Evolutionary conservation across 2,888 invertebrate genomes (phyloP).

Genomic region (Petrophora chlorosata): DNA sequence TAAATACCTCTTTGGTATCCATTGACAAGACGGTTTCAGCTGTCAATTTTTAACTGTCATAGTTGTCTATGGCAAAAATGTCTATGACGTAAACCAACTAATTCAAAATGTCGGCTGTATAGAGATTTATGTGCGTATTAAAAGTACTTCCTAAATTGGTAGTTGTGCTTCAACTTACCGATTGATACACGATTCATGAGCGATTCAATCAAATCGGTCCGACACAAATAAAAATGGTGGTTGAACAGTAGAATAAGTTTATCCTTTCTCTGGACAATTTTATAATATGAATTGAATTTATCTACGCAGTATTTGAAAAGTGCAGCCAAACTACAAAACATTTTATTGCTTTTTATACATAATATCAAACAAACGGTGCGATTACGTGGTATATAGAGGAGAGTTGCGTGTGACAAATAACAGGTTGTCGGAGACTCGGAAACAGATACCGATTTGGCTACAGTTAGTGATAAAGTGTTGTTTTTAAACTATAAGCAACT

Average conservation of each 20-base stretch:
- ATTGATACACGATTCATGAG: conserved; percentile 31
- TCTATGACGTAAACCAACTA: conserved; percentile 16
- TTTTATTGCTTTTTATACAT: conserved; percentile 50
- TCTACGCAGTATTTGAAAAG: conserved; percentile 44
- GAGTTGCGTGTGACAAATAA: conserved; percentile 79
- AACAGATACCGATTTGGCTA: conserved; percentile 71
- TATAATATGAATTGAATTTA: conserved; percentile 52
- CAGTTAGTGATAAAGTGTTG: conserved; percentile 67
- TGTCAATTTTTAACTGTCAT: conserved; percentile 16
- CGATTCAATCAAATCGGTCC: conserved; percentile 31
- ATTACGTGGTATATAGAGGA: conserved; percentile 66
- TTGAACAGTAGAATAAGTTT: conserved; percentile 59
- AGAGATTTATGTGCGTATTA: too few species aligned
- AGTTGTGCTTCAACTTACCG: conserved; percentile 3
- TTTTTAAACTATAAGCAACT: conserved; percentile 53
- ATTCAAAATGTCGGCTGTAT: conserved; percentile 1
- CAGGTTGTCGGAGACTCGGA: conserved; percentile 76
- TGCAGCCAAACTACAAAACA: conserved; percentile 45
- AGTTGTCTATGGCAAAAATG: conserved; percentile 10
- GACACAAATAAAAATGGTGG: conserved; percentile 78
- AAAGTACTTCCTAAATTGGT: conserved; percentile 13
- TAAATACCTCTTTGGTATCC: too few species aligned
- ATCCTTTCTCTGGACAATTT: conserved; percentile 64
- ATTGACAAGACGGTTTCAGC: neutral
- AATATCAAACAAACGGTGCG: conserved; percentile 56